Percentiles rank a stretch among this genome's conserved stretches.
These are phyloP conservation scores for Orthonyx spaldingii DNA, from an alignment of 2,113 vertebrate genomes.

Conservation along the genomic window DNA sequence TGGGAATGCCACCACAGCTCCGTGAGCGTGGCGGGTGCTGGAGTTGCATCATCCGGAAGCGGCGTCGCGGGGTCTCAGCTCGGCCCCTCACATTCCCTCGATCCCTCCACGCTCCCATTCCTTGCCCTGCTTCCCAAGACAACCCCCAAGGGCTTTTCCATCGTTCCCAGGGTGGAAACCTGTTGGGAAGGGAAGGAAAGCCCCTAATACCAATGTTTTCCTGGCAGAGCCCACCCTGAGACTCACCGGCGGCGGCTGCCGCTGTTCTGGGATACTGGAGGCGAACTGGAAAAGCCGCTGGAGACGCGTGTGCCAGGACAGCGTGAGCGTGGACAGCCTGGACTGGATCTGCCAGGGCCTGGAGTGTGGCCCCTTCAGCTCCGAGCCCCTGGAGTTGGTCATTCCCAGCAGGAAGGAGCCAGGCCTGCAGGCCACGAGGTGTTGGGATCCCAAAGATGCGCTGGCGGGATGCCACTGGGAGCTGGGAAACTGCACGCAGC, in stretches of 20 bases:
- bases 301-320: neutral
- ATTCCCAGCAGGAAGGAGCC: accelerated
- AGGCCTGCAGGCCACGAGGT: accelerated
- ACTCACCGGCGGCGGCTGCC: neutral
- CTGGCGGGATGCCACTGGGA: accelerated
- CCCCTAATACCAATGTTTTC: neutral
- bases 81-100: neutral
- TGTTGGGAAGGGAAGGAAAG: accelerated
- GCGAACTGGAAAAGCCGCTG: accelerated
- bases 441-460: accelerated
- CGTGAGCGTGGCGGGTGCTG: accelerated
- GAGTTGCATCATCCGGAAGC: neutral
- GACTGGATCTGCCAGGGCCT: neutral
- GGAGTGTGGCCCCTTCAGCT: neutral
- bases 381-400: accelerated
- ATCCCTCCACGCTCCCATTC: neutral
- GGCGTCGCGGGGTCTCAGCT: accelerated
- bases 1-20: accelerated
- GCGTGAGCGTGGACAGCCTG: accelerated
- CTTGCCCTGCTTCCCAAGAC: neutral
- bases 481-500: neutral
- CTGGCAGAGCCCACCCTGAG: accelerated
- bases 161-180: neutral
- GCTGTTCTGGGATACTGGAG: slow-evolving; percentile 57
- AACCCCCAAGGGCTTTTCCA: neutral